Conservation (phyloP, 2,113 vertebrate species). For the Nycticorax nycticorax region DNA sequence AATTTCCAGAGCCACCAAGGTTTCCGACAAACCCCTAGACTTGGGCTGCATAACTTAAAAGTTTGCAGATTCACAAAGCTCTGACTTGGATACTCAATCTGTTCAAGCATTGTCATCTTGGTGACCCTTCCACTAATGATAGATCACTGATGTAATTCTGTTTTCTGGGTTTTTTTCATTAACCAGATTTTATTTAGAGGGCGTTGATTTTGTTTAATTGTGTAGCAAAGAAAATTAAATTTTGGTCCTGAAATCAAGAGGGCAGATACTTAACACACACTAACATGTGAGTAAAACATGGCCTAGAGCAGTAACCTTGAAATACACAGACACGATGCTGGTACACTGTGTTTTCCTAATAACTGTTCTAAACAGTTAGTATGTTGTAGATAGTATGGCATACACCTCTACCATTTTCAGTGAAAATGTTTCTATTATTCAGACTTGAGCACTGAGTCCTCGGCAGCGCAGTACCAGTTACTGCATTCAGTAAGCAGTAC, state of each 20-base stretch:
- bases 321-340: background rate
- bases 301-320: background rate
- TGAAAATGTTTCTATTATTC: background rate
- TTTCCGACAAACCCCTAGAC: background rate
- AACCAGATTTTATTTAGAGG: background rate
- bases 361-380: background rate
- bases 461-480: background rate
- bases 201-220: background rate
- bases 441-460: background rate
- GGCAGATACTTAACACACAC: background rate
- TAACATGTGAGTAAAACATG: background rate
- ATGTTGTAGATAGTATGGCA: background rate
- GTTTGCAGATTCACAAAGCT: background rate
- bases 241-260: background rate
- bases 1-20: background rate
- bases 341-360: background rate
- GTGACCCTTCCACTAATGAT: background rate
- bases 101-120: background rate
- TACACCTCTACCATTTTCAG: background rate
- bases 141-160: background rate
- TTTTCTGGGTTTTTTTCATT: background rate
- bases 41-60: background rate
- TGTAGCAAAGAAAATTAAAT: background rate
- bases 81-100: background rate
- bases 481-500: background rate